Conservation (phyloP, 2,113 vertebrate genomes). For the Anarrhichthys ocellatus region DNA sequence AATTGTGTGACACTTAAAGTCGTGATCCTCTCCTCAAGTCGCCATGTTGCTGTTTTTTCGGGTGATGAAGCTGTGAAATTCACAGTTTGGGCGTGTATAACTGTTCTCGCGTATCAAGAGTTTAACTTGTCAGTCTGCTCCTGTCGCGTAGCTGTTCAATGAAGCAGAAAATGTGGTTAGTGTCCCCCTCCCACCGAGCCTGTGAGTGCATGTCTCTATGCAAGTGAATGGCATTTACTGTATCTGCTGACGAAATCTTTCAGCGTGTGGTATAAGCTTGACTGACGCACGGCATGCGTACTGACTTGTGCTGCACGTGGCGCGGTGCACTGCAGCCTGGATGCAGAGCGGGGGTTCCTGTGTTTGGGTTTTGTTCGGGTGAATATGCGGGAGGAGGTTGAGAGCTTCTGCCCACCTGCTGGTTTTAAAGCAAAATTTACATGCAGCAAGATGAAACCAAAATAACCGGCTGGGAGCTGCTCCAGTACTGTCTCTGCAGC, state of each 20-base stretch:
- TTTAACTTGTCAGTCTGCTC: slow-evolving; percentile 7
- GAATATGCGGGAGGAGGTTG: not conserved
- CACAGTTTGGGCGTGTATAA: not conserved
- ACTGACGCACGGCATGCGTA: slow-evolving; percentile 6
- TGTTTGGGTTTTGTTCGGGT: not conserved
- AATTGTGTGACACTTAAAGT: not conserved
- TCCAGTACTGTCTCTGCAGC: not conserved
- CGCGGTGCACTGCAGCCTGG: not conserved
- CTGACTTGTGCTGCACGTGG: not conserved
- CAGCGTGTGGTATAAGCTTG: not conserved
- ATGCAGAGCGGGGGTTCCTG: not conserved
- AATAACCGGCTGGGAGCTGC: not conserved
- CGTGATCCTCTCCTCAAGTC: not conserved
- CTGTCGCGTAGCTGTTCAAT: slow-evolving; percentile 48
- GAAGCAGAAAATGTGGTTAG: slow-evolving; percentile 58
- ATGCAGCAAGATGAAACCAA: not conserved
- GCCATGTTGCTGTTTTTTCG: not conserved
- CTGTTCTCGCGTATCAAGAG: slow-evolving; percentile 2
- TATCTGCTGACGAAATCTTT: slow-evolving; percentile 1
- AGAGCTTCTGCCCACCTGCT: slow-evolving; percentile 6
- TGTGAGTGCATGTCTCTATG: not conserved
- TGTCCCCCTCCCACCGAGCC: slow-evolving; percentile 4
- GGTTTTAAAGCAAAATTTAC: not conserved
- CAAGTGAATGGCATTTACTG: slow-evolving; percentile 23
- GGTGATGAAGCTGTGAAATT: slow-evolving; percentile 15